phyloP scores from a whole-genome alignment of 2,888 invertebrate species.

The Leptopilina myrica region DNA sequence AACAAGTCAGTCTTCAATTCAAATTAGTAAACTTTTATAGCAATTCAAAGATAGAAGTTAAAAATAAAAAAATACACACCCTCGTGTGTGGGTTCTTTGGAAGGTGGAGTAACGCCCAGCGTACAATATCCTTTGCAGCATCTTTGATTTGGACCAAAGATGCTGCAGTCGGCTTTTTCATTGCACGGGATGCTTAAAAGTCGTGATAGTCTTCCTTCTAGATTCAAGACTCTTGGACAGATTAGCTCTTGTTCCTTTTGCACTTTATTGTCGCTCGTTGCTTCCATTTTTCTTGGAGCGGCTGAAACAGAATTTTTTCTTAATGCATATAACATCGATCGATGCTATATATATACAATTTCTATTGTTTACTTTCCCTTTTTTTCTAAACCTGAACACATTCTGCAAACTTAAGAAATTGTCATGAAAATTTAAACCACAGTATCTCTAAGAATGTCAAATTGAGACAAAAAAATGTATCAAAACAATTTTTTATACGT shows the following conservation, averaged over 20 bases:
- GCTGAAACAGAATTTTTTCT: slow-evolving; percentile 23
- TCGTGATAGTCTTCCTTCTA: slow-evolving; percentile 62
- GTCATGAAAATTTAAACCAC: too few relatives aligned
- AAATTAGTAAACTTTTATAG: too few relatives aligned
- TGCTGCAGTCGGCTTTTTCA: slow-evolving; percentile 78
- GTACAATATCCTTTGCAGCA: slow-evolving; percentile 80
- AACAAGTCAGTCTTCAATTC: too few relatives aligned
- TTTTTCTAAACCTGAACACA: background rate
- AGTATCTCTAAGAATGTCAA: too few relatives aligned
- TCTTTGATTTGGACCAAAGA: slow-evolving; percentile 79
- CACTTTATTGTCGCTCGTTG: slow-evolving; percentile 31
- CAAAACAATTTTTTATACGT: too few relatives aligned
- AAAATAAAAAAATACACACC: slow-evolving; percentile 44
- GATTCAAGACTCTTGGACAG: slow-evolving; percentile 22
- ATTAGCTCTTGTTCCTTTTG: slow-evolving; percentile 24
- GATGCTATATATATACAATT: background rate
- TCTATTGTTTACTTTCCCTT: slow-evolving; percentile 10
- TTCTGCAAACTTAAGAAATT: too few relatives aligned
- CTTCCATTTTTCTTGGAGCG: slow-evolving; percentile 18
- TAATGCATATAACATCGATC: slow-evolving; percentile 2
- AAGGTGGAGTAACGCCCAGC: slow-evolving; percentile 74
- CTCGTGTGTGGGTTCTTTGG: slow-evolving; percentile 55
- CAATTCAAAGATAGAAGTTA: too few relatives aligned
- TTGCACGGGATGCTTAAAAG: slow-evolving; percentile 80
- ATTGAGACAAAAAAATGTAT: too few relatives aligned